phyloP scores from a whole-genome alignment of 2,113 vertebrate species.

The Buteo buteo region DNA sequence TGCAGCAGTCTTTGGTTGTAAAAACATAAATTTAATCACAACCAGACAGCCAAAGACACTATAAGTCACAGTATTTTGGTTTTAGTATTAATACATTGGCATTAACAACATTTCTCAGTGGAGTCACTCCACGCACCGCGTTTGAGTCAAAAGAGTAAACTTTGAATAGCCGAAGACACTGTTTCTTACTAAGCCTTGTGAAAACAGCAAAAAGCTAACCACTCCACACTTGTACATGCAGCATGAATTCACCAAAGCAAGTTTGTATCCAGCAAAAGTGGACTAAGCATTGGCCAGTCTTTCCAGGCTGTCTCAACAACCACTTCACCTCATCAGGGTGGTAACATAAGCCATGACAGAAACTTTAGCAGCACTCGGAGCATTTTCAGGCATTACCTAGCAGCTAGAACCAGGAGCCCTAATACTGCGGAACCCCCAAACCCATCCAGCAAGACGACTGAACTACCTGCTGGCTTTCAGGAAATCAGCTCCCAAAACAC shows the following conservation, averaged over 20 bases:
- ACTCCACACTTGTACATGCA: not conserved
- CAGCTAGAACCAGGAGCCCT: not conserved
- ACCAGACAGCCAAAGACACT: not conserved
- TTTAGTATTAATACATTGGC: not conserved
- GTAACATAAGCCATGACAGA: not conserved
- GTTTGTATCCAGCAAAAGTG: not conserved
- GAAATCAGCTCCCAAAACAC: not conserved
- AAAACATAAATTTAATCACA: not conserved
- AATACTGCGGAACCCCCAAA: not conserved
- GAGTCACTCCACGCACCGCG: not conserved
- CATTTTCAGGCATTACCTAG: not conserved
- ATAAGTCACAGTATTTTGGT: not conserved
- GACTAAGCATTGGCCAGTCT: not conserved
- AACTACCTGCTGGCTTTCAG: not conserved
- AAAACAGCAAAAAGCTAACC: not conserved
- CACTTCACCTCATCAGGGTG: not conserved
- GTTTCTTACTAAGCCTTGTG: not conserved
- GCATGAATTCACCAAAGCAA: not conserved
- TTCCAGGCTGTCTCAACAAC: not conserved
- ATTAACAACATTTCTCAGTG: not conserved
- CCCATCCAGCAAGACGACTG: not conserved
- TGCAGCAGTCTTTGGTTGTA: not conserved
- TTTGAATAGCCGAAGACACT: not conserved
- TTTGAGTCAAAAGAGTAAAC: not conserved
- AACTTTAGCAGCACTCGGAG: not conserved